These are phyloP conservation scores for Cerastis leucographa DNA, from an alignment of 2,888 invertebrate species.

Conservation along the genomic window DNA sequence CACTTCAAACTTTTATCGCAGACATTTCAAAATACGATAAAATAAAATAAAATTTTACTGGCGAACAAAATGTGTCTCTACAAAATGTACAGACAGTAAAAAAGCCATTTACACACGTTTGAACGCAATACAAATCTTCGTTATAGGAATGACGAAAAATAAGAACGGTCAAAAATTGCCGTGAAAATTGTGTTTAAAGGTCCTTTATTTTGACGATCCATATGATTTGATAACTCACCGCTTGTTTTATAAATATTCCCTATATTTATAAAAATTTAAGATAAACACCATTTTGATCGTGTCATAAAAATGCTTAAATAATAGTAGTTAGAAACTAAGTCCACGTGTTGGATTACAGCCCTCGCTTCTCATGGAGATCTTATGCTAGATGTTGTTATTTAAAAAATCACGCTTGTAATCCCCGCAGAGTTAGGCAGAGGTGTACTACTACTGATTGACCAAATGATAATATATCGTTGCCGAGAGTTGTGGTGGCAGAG, in stretches of 20 bases:
- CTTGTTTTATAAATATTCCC: no score
- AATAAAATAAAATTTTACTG: conserved; percentile 42
- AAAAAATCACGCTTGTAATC: no score
- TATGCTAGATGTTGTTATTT: neutral
- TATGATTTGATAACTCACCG: no score
- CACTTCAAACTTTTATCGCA: conserved; percentile 14
- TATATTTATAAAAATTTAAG: neutral
- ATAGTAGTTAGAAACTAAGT: no score
- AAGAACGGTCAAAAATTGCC: conserved; percentile 27
- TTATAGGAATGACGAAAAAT: conserved; percentile 33
- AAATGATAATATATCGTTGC: no score
- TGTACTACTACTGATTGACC: neutral
- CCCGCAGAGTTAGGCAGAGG: no score
- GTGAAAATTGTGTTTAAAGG: conserved; percentile 23
- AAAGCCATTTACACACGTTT: conserved; percentile 26
- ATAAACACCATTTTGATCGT: neutral
- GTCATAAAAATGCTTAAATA: neutral
- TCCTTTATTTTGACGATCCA: neutral
- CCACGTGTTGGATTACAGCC: no score
- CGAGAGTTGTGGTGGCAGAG: no score
- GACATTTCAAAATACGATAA: conserved; percentile 13
- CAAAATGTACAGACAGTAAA: conserved; percentile 11
- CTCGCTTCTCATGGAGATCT: no score
- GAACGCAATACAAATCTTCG: conserved; percentile 34
- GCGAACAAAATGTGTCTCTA: conserved; percentile 11